A percentile compares a stretch with the other conserved stretches of the same genome.
These are phyloP conservation scores for Agonopterix heracliana DNA, from an alignment of 2,888 invertebrate genomes.

Conservation along the genomic window DNA sequence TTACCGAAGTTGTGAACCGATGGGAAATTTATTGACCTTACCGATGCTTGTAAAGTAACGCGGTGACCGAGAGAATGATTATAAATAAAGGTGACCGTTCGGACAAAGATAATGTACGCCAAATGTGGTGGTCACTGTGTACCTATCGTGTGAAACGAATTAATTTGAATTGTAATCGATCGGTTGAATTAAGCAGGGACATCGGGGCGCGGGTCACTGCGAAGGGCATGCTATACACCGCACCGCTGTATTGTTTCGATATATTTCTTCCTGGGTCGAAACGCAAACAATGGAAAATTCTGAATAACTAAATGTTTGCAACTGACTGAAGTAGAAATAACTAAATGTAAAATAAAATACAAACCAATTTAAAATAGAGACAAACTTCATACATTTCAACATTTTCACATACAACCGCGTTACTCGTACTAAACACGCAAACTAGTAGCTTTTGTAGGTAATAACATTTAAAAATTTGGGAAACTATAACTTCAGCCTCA, in stretches of 20 bases:
- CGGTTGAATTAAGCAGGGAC: constrained; percentile 37
- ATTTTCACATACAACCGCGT: too few species aligned
- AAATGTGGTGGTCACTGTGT: constrained; percentile 43
- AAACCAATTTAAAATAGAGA: too few species aligned
- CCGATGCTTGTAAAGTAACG: constrained; percentile 50
- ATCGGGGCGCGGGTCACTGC: constrained; percentile 49
- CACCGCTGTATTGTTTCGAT: not conserved
- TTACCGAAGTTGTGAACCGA: constrained; percentile 46
- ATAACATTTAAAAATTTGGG: too few species aligned
- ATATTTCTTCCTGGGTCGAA: constrained; percentile 5
- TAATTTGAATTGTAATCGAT: constrained; percentile 63
- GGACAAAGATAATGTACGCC: constrained; percentile 17
- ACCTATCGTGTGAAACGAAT: constrained; percentile 53
- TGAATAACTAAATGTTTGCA: too few species aligned
- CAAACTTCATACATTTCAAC: too few species aligned
- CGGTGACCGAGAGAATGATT: constrained; percentile 31
- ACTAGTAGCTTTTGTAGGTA: too few species aligned
- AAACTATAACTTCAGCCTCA: too few species aligned
- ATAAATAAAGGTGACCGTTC: constrained; percentile 39
- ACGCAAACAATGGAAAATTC: not conserved
- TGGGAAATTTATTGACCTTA: constrained; percentile 57
- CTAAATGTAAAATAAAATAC: too few species aligned
- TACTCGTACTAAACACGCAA: too few species aligned
- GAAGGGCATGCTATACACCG: constrained; percentile 30
- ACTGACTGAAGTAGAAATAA: too few species aligned